Base-by-base conservation (phyloP, 2,113 vertebrate species). In the Pangasianodon hypophthalmus region DNA sequence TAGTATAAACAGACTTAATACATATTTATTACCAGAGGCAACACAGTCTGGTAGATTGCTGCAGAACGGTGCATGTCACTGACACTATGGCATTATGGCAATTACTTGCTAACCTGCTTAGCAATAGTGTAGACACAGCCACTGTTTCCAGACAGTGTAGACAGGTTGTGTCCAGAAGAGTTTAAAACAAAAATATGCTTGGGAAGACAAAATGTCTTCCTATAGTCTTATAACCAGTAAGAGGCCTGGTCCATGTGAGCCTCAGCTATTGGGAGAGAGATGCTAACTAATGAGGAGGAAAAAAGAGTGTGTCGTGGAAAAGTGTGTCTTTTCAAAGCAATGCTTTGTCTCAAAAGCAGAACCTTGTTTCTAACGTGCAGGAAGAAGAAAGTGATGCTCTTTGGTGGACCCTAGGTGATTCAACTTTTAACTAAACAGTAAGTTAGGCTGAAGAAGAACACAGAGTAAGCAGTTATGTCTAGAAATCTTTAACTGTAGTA, bases 1-100 rank as follows among this genome's bases (percentile, higher is more conserved):
- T 83, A 83, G 80, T 32, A 56, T 83, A 81, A 81, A 52, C 75
- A 46, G 77, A 29, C 13, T n/a, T 50, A 50, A 80, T 80, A 50
- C 16, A 50, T n/a, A 50, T 80, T 80, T 52, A 80, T 52, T 54
- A 83, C 50, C 50, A 56, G 6, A 18, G 7, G 50, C 16, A 83
- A 37, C 80, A 56, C 29, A 83, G 19, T 83, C n/a, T 79, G 3
- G 24, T 82, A 32, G 14, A 82, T 54, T 50, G 14, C 80, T 56
- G 50, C 14, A 54, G 80, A 54, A 29, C 6, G 46, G 9, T 50
- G 46, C 50, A 82, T 32, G 16, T 82, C 29, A 83, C 10, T 83
- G 80, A 56, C 80, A 37, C 56, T 4, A 83, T 56, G 14, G n/a
- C 29, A 82, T 56, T 19, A 54, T 56, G 16, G 6, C n/a, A 81